Evolutionary conservation across 1,140 invertebrate genomes (phyloP).

Genomic region (Drosophila parabipectinata): DNA sequence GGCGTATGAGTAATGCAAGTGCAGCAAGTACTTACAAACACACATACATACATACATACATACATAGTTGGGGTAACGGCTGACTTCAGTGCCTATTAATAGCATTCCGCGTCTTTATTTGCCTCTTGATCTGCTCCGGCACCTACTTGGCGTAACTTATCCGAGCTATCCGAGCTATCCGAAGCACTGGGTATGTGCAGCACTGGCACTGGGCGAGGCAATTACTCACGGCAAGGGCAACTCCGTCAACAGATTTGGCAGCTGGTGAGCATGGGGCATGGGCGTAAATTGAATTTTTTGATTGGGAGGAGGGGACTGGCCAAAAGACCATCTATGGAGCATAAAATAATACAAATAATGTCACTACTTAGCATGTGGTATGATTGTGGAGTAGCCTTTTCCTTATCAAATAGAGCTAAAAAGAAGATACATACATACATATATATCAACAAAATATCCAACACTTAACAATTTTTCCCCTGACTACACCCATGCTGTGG

Average conservation of each 20-base stretch:
- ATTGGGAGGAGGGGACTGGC: not conserved
- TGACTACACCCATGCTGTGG: not conserved
- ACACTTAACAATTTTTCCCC: not conserved
- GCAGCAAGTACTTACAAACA: constrained; percentile 17
- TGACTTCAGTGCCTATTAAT: constrained; percentile 76
- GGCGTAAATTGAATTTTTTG: constrained; percentile 1
- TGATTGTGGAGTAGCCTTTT: too few relatives aligned
- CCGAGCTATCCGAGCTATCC: constrained; percentile 23
- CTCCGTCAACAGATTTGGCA: constrained; percentile 27
- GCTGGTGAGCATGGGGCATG: constrained; percentile 19
- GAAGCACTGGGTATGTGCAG: constrained; percentile 16
- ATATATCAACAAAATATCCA: not conserved
- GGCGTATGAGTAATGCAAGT: constrained; percentile 78
- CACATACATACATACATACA: too few relatives aligned
- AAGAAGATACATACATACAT: too few relatives aligned
- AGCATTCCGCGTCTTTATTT: constrained; percentile 49
- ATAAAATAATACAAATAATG: too few relatives aligned
- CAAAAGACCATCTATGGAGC: not conserved
- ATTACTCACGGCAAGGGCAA: constrained; percentile 78
- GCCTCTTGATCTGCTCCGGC: constrained; percentile 9
- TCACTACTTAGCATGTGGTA: too few relatives aligned
- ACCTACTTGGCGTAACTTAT: constrained; percentile 47
- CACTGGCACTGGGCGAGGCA: constrained; percentile 48
- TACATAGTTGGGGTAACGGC: constrained; percentile 31
- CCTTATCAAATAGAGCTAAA: too few relatives aligned